phyloP scores from a whole-genome alignment of 2,797 vertebrate genomes.

The Phrynocephalus vlangalii region DNA sequence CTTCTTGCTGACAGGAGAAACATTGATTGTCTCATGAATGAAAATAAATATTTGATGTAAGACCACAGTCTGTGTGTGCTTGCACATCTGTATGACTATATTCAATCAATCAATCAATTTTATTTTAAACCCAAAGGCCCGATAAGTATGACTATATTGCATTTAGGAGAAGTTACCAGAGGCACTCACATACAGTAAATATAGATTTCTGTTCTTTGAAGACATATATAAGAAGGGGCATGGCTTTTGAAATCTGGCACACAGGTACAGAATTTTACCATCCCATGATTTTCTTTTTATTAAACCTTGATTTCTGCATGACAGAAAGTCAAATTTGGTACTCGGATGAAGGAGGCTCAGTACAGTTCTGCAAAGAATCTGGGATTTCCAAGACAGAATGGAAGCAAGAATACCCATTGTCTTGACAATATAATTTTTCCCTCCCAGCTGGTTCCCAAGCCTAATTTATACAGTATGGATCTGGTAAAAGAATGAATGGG shows the following conservation, averaged over 20 bases:
- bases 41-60: constrained; percentile 80
- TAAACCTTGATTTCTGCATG: not conserved
- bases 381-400: not conserved
- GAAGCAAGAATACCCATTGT: not conserved
- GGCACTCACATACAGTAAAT: not conserved
- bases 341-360: not conserved
- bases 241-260: not conserved
- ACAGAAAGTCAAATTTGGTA: not conserved
- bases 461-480: not conserved
- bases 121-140: too few relatives aligned
- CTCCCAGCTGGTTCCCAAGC: not conserved
- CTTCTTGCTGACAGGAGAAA: constrained; percentile 66
- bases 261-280: not conserved
- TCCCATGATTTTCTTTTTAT: too few relatives aligned
- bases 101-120: not conserved
- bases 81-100: constrained; percentile 5
- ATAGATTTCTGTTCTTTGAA: not conserved
- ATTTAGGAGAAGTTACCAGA: not conserved
- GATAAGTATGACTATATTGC: not conserved
- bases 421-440: not conserved
- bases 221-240: not conserved
- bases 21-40: constrained; percentile 73
- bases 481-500: not conserved
- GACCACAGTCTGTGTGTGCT: constrained; percentile 52
- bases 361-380: not conserved